These are phyloP conservation scores for Spheniscus humboldti DNA, from an alignment of 2,797 vertebrate genomes.

Conservation along the genomic window DNA sequence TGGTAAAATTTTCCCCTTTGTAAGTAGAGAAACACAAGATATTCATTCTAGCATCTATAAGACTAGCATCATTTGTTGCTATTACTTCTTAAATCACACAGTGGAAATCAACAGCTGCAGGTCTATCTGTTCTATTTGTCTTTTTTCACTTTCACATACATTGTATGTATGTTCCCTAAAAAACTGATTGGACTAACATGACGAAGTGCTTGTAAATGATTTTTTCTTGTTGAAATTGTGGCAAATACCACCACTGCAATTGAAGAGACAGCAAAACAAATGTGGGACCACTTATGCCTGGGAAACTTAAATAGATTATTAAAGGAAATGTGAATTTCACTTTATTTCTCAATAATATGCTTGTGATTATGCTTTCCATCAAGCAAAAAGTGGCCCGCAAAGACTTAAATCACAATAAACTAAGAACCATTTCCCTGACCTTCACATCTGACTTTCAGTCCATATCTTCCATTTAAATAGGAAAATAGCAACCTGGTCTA, in stretches of 20 bases:
- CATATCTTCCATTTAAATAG: slow-evolving; percentile 69
- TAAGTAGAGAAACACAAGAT: neutral
- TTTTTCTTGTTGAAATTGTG: neutral
- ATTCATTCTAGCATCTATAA: neutral
- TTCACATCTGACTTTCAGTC: slow-evolving; percentile 70
- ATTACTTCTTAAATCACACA: neutral
- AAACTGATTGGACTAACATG: neutral
- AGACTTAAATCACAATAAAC: slow-evolving; percentile 16
- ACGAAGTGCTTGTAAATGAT: neutral
- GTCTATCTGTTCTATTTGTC: neutral
- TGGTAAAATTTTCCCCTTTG: neutral
- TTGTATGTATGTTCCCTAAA: neutral
- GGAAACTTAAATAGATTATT: neutral
- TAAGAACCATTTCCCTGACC: slow-evolving; percentile 58
- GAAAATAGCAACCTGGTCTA: slow-evolving; percentile 43
- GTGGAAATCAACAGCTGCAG: neutral
- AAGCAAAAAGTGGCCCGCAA: neutral
- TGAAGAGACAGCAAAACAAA: neutral
- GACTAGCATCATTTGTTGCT: neutral
- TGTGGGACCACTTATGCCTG: neutral
- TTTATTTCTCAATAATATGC: neutral
- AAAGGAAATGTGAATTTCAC: neutral
- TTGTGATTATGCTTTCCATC: neutral
- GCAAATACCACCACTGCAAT: neutral
- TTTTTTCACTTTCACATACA: neutral